Percentiles rank a stretch among this genome's conserved stretches.
Conservation (phyloP, 2,888 invertebrate species). For the Ypsolopha scabrella region DNA sequence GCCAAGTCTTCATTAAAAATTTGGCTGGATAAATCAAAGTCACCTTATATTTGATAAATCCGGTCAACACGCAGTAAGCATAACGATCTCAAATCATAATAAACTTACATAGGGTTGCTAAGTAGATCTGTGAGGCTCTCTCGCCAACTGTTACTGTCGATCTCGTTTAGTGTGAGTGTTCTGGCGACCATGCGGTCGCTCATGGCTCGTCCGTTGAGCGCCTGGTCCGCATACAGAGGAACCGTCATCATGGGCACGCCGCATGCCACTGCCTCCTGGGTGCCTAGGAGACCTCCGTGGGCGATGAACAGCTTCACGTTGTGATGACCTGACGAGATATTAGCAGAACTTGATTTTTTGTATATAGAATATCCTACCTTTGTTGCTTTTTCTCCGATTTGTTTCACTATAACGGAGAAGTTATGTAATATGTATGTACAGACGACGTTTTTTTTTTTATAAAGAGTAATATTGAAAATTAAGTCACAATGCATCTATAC, state of each 20-base stretch:
- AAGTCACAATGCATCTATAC: no score
- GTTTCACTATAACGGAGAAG: background rate
- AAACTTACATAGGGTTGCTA: constrained; percentile 49
- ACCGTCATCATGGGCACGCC: constrained; percentile 67
- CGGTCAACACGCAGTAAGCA: no score
- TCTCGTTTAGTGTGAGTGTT: constrained; percentile 36
- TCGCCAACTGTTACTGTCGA: constrained; percentile 35
- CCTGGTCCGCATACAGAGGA: constrained; percentile 65
- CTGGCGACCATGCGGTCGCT: constrained; percentile 59
- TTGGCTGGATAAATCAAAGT: no score
- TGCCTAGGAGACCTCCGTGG: constrained; percentile 72
- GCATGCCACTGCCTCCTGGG: constrained; percentile 70
- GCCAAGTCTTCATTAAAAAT: no score
- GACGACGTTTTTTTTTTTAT: no score
- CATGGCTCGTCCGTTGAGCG: constrained; percentile 63
- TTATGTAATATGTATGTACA: no score
- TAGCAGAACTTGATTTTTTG: background rate
- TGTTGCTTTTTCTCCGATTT: background rate
- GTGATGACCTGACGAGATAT: constrained; percentile 49
- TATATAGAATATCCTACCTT: background rate
- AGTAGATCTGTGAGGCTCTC: constrained; percentile 48
- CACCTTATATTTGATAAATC: no score
- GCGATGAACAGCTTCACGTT: constrained; percentile 71
- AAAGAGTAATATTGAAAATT: no score
- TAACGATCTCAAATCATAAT: no score